Evolutionary conservation across 2,888 invertebrate genomes (phyloP).

Genomic region (Diplazon laetatorius): DNA sequence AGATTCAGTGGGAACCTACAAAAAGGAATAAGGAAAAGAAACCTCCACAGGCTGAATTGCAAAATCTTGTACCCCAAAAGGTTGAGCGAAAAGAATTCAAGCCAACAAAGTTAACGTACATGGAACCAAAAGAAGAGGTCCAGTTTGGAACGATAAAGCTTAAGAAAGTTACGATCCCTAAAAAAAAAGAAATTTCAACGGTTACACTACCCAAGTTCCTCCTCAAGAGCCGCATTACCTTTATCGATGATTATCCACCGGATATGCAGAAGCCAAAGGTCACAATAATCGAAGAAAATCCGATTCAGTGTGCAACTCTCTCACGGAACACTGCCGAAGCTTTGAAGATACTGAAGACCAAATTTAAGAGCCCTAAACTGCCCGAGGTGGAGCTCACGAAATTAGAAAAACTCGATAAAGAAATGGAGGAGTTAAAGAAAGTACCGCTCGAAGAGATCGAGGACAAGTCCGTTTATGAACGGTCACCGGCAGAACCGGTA

Average conservation of each 20-base stretch:
- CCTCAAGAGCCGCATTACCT: slow-evolving; percentile 88
- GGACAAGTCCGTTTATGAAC: slow-evolving; percentile 78
- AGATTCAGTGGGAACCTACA: slow-evolving; percentile 77
- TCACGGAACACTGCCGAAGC: slow-evolving; percentile 90
- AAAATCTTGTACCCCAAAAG: slow-evolving; percentile 83
- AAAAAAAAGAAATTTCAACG: slow-evolving; percentile 82
- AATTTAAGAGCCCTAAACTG: slow-evolving; percentile 84
- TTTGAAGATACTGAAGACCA: slow-evolving; percentile 85
- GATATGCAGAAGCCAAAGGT: slow-evolving; percentile 84
- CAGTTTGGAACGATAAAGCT: slow-evolving; percentile 88
- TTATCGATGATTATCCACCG: slow-evolving; percentile 86
- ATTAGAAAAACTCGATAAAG: slow-evolving; percentile 85
- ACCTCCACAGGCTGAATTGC: slow-evolving; percentile 64
- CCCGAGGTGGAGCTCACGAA: slow-evolving; percentile 84
- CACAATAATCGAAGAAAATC: slow-evolving; percentile 83
- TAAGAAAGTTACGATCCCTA: slow-evolving; percentile 84
- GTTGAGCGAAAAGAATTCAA: slow-evolving; percentile 86
- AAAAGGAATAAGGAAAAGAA: slow-evolving; percentile 75
- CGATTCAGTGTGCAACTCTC: slow-evolving; percentile 86
- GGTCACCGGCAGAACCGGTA: slow-evolving; percentile 77
- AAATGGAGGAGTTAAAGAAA: slow-evolving; percentile 82
- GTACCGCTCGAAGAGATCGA: slow-evolving; percentile 79
- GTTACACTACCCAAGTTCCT: slow-evolving; percentile 86
- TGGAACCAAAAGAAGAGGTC: slow-evolving; percentile 84
- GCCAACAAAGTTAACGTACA: slow-evolving; percentile 86